Conservation (phyloP, 2,888 invertebrate species). For the Perizoma affinitatum region DNA sequence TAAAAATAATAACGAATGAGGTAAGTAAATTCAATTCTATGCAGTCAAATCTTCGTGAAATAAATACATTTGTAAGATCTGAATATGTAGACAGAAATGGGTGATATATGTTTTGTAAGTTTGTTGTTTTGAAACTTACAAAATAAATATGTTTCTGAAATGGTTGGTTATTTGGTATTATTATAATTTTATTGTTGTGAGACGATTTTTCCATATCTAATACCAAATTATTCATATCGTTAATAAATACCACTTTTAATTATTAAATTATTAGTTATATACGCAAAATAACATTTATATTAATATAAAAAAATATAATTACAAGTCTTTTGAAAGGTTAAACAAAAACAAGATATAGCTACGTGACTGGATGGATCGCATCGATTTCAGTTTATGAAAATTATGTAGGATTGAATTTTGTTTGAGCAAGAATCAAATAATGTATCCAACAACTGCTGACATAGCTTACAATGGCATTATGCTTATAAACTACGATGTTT, state of each 20-base stretch:
- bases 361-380: constrained; percentile 24
- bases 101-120: not conserved
- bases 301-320: no score
- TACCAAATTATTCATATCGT: no score
- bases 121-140: no score
- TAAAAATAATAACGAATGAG: constrained; percentile 29
- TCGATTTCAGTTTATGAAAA: constrained; percentile 11
- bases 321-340: not conserved
- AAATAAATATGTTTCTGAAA: no score
- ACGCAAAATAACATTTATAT: no score
- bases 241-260: no score
- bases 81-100: not conserved
- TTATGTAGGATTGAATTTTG: constrained; percentile 23
- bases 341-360: not conserved
- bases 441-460: constrained; percentile 7
- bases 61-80: constrained; percentile 2
- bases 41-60: constrained; percentile 77
- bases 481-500: no score
- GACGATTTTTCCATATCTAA: no score
- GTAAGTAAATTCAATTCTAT: constrained; percentile 61
- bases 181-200: no score
- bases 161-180: no score
- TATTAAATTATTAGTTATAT: no score
- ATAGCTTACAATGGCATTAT: not conserved
- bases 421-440: constrained; percentile 59